Conservation (phyloP, 2,888 invertebrate species). For the Agelastica alni region DNA sequence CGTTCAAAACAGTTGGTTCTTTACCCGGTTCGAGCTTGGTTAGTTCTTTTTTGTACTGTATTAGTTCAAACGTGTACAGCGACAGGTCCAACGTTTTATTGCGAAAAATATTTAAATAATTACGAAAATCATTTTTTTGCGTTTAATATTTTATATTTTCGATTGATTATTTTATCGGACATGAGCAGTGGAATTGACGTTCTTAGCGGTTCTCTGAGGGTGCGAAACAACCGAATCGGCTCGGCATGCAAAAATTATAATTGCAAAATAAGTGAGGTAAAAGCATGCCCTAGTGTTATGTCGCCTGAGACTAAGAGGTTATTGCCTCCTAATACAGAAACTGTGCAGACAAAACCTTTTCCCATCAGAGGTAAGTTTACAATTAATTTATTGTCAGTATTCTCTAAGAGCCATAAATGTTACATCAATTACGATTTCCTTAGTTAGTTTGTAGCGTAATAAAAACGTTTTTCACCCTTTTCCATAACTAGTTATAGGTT, state of each 20-base stretch:
- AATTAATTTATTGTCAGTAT: neutral
- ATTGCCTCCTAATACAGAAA: slow-evolving; percentile 79
- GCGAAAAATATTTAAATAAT: neutral
- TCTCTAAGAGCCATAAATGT: neutral
- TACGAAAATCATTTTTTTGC: slow-evolving; percentile 1
- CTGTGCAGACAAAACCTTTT: slow-evolving; percentile 87
- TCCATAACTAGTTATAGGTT: too few relatives aligned
- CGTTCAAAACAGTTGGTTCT: slow-evolving; percentile 25
- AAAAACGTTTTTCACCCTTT: too few relatives aligned
- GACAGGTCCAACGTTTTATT: neutral
- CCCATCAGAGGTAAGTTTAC: slow-evolving; percentile 74
- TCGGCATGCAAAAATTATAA: slow-evolving; percentile 42
- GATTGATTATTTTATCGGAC: slow-evolving; percentile 8
- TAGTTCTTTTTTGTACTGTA: neutral
- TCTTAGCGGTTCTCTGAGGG: slow-evolving; percentile 53
- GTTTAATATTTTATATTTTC: slow-evolving; percentile 5
- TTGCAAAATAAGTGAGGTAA: slow-evolving; percentile 51
- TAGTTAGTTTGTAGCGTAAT: too few relatives aligned
- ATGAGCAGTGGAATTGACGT: slow-evolving; percentile 54
- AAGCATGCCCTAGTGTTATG: slow-evolving; percentile 70
- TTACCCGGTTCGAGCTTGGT: slow-evolving; percentile 9
- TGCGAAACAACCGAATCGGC: slow-evolving; percentile 49
- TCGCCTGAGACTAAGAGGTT: slow-evolving; percentile 69
- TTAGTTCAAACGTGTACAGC: neutral
- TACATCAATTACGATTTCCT: neutral